Base-by-base conservation (phyloP, 2,797 vertebrate genomes). In the Crenichthys baileyi region DNA sequence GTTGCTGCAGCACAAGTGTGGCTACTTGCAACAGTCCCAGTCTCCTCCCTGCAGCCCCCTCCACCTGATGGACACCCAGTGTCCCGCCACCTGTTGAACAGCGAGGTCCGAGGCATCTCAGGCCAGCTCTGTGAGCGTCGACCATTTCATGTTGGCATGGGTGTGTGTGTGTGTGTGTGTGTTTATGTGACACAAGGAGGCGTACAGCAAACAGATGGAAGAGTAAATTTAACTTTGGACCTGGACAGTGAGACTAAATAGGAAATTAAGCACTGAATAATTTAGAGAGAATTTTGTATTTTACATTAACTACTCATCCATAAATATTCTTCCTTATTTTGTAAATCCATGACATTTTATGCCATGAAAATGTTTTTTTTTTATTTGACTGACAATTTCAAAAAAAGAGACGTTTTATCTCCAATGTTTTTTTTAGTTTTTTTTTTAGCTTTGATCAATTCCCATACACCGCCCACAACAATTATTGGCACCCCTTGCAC, bases 1-100 rank as follows among this genome's bases (percentile, higher is more conserved):
- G 16, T 70, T 51, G n/a, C 29, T 15, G 18, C 48, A 29, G 39
- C 36, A 79, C 39, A 65, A 31, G 48, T 12, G 12, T 20, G 36
- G 29, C 5, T 39, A 61, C 50, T 22, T 81, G 39, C 71, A 51
- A 58, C 73, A 63, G 36, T 39, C 18, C 53, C 46, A 31, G 5
- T 29, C 61, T 29, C 2, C 20, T 29, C 72, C 70, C 51, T 70
- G 74, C 31, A 68, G 67, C 36, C 12, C 4, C 20, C 50, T 83
- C 26, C 71, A 51, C 70, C 76, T 89, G 79, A 87, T 61, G 83
- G 83, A 79, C 68, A 55, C 85, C 90, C 86, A 77, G 72, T 72
- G 85, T 76, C 77, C 46, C 79, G 75, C 78, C 92, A 91, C 89
- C 91, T 92, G 92, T 88, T 90, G 79, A 86, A 89, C 85, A 87